A percentile compares a stretch with the other conserved stretches of the same genome.
These are phyloP conservation scores for Coregonus clupeaformis DNA, from an alignment of 2,113 vertebrate species.

Conservation along the genomic window DNA sequence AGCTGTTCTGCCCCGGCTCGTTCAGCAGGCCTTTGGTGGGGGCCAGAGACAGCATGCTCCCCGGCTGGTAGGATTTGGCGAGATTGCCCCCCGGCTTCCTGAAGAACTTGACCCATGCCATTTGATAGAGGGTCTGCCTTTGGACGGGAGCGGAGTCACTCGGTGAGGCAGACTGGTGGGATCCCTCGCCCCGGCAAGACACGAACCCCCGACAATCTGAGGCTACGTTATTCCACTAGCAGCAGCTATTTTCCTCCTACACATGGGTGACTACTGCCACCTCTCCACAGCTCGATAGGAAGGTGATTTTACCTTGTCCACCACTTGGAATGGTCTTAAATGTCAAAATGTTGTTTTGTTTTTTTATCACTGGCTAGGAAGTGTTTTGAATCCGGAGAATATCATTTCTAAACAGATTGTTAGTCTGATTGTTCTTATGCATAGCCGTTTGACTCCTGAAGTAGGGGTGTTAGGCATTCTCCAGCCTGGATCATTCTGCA, in stretches of 20 bases:
- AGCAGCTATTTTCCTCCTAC: conserved; percentile 49
- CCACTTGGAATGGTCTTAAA: conserved; percentile 3
- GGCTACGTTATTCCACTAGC: conserved; percentile 63
- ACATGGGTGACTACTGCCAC: conserved; percentile 61
- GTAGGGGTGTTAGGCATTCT: conserved; percentile 35
- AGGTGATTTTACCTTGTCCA: conserved; percentile 9
- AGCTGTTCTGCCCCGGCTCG: conserved; percentile 97
- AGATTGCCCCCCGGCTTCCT: conserved; percentile 89
- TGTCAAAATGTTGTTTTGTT: conserved; percentile 1
- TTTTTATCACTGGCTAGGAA: conserved; percentile 23
- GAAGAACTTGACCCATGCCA: conserved; percentile 96
- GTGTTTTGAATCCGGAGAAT: conserved; percentile 24
- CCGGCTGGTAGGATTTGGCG: conserved; percentile 90
- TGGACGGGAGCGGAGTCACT: conserved; percentile 33
- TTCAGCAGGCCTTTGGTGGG: conserved; percentile 96
- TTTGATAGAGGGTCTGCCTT: conserved; percentile 67
- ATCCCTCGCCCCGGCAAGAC: conserved; percentile 2
- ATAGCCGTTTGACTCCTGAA: background rate
- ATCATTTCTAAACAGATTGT: background rate
- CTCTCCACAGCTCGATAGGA: conserved; percentile 39
- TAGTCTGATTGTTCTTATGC: conserved; percentile 21
- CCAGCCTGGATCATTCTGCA: background rate
- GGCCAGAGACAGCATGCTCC: conserved; percentile 92
- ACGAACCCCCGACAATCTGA: conserved; percentile 35
- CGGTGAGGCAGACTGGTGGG: conserved; percentile 10